These are phyloP conservation scores for Microplitis demolitor DNA, from an alignment of 1,140 invertebrate species.

Conservation along the genomic window DNA sequence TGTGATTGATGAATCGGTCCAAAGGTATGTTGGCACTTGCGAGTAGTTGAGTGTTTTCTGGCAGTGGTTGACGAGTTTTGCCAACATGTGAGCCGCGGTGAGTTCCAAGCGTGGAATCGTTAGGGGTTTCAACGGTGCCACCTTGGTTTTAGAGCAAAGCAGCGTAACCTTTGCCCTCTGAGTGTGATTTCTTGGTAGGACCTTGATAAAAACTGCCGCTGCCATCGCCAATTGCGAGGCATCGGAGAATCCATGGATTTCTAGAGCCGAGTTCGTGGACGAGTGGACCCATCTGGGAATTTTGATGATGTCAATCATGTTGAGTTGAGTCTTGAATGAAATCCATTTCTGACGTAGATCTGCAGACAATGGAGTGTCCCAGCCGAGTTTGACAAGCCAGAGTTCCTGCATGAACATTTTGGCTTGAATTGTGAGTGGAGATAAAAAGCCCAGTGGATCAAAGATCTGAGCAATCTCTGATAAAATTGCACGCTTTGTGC, in stretches of 20 bases:
- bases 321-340: slow-evolving; percentile 17
- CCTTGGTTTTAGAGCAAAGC: no score
- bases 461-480: slow-evolving; percentile 7
- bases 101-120: no score
- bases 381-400: slow-evolving; percentile 28
- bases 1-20: slow-evolving; percentile 1
- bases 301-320: no score
- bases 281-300: no score
- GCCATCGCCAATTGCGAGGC: slow-evolving; percentile 34
- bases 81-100: no score
- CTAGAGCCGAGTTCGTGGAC: slow-evolving; percentile 2
- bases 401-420: slow-evolving; percentile 32
- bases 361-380: slow-evolving; percentile 27
- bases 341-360: neutral
- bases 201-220: slow-evolving; percentile 24
- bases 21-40: neutral
- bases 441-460: slow-evolving; percentile 12
- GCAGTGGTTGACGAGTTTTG: no score
- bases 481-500: neutral
- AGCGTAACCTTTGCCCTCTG: neutral
- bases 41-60: neutral
- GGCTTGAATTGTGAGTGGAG: slow-evolving; percentile 22
- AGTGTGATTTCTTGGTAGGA: neutral
- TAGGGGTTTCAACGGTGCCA: no score
- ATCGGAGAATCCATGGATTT: slow-evolving; percentile 38